phyloP scores from a whole-genome alignment of 35 echinoderm and acorn worm genomes.

The Apostichopus parvimensis region DNA sequence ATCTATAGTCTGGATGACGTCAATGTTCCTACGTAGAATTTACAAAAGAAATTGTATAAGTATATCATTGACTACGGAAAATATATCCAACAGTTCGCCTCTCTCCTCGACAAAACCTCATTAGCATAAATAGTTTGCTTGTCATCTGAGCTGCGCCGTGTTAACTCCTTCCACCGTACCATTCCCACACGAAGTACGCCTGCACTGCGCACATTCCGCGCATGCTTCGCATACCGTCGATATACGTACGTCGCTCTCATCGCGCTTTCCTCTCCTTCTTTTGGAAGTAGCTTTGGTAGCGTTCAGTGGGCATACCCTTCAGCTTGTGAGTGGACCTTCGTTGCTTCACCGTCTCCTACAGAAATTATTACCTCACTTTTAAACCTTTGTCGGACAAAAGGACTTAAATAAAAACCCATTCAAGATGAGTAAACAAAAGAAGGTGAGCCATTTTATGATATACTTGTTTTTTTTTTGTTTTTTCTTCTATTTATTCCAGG shows the following conservation, averaged over 20 bases:
- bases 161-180: background rate
- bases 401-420: background rate
- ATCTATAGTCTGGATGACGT: background rate
- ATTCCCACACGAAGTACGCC: background rate
- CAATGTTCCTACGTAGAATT: background rate
- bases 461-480: no score
- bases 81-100: background rate
- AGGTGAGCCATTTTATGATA: background rate
- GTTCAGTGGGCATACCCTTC: constrained; percentile 50
- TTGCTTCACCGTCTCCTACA: background rate
- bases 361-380: background rate
- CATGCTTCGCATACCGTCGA: constrained; percentile 5
- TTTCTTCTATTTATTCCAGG: no score
- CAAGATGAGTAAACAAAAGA: constrained; percentile 11
- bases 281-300: constrained; percentile 26
- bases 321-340: constrained; percentile 32
- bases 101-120: background rate
- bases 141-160: constrained; percentile 19
- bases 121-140: constrained; percentile 27
- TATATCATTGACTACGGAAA: background rate
- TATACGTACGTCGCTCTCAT: background rate
- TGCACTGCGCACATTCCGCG: constrained; percentile 34
- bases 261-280: constrained; percentile 5
- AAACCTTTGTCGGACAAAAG: constrained; percentile 4
- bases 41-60: background rate